Base-by-base conservation (phyloP, 2,888 invertebrate species). In the Conistra vaccinii region DNA sequence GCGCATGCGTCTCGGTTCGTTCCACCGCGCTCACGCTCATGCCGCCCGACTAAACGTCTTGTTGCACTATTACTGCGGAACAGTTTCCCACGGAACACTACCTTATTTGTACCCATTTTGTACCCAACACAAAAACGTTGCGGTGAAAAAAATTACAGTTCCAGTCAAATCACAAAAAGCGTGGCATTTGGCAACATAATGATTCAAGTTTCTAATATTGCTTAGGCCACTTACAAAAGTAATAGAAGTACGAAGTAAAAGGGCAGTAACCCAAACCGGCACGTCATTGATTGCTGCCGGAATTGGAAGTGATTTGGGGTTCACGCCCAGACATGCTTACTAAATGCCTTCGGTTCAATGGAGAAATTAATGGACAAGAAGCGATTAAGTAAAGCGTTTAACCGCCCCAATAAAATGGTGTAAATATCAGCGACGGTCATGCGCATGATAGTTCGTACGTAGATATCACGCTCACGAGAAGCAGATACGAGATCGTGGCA, bases 1-100 rank as follows among this genome's bases (percentile, higher is more conserved):
- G 91, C 85, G 93, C 95, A 94, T 95, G 96, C 88, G 88, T 89
- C 80, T 88, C 91, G 88, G 88, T 96, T 95, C 94, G 95, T 94
- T 94, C 94, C 95, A 92, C 93, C 89, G 87, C 90, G 87, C 89
- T 90, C 90, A 90, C 89, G 91, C 89, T 90, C 92, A 90, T 90
- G 89, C 89, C 85, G 85, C 76, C 80, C 85, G 66, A 87, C 82
- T 83, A 75, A 79, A 74, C 75, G 79, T 79, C 81, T 88, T 82
- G 87, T 84, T 88, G 88, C 87, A 87, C 85, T 84, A 71, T 73
- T 85, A 80, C 77, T 76, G 76, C 71, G 76, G 81, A 83, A 77
- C 80, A 69, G 81, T 87, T 92, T 92, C 92, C 90, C 92, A 92
- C 92, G 91, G 83, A 87, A 73, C 58, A 85, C 80, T 84, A 72